Evolutionary conservation across 2,113 vertebrate genomes (phyloP).

Genomic region (Podarcis muralis): DNA sequence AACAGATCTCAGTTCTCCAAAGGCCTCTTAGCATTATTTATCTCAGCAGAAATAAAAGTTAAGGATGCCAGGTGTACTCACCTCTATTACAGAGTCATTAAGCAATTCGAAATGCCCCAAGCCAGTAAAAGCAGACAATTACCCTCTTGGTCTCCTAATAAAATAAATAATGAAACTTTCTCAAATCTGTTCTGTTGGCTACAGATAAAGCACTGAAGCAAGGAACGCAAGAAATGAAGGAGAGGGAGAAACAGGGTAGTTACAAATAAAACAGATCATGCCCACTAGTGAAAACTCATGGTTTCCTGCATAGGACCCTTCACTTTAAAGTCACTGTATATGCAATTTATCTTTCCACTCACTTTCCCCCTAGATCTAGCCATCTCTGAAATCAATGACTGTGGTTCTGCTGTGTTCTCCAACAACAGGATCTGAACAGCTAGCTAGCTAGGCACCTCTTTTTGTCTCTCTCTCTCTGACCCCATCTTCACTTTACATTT

Average conservation of each 20-base stretch:
- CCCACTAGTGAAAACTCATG: slow-evolving; percentile 20
- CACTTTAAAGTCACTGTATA: neutral
- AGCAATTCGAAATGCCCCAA: slow-evolving; percentile 2
- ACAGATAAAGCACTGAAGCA: slow-evolving; percentile 7
- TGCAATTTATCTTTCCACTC: neutral
- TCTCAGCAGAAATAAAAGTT: slow-evolving; percentile 15
- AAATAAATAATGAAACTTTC: neutral
- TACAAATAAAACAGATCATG: slow-evolving; percentile 44
- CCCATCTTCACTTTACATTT: no score
- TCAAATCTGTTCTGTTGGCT: slow-evolving; percentile 8
- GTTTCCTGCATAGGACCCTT: neutral
- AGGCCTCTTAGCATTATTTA: slow-evolving; percentile 8
- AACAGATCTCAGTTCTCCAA: neutral
- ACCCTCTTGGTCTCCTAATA: neutral
- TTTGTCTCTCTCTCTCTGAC: no score
- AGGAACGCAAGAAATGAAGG: slow-evolving; percentile 29
- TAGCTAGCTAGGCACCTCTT: no score
- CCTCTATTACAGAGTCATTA: slow-evolving; percentile 10
- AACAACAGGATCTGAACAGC: neutral
- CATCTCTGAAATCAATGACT: neutral
- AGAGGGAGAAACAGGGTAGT: slow-evolving; percentile 4
- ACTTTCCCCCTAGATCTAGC: neutral
- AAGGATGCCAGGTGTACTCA: neutral
- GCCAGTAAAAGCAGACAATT: slow-evolving; percentile 5
- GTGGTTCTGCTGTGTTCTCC: neutral